These are phyloP conservation scores for Channa striata DNA, from an alignment of 2,797 vertebrate species.

Conservation along the genomic window DNA sequence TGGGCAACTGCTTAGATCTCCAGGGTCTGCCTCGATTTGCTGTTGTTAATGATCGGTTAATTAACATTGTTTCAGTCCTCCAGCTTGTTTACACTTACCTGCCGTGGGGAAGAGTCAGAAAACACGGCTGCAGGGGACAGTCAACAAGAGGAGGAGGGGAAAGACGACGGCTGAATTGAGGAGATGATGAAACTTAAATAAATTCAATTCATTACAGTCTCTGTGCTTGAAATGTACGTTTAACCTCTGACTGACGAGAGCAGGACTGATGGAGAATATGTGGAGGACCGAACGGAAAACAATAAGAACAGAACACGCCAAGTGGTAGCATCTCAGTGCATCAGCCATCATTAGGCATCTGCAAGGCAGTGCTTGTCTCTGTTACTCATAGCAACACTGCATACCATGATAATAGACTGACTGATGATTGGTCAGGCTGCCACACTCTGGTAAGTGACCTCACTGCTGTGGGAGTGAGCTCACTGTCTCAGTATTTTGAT, in stretches of 20 bases:
- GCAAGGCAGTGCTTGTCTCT: conserved; percentile 67
- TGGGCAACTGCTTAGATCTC: conserved; percentile 78
- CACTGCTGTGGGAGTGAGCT: conserved; percentile 78
- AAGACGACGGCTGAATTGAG: conserved; percentile 1
- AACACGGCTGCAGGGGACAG: conserved; percentile 74
- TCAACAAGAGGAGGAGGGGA: conserved; percentile 58
- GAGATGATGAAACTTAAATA: conserved; percentile 18
- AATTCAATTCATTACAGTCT: conserved; percentile 6
- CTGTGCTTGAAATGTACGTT: conserved; percentile 5
- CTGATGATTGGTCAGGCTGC: conserved; percentile 80
- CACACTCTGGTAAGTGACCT: conserved; percentile 79
- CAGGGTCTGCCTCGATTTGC: conserved; percentile 71
- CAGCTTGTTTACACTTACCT: conserved; percentile 74
- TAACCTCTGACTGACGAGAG: not conserved
- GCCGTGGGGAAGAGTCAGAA: conserved; percentile 67
- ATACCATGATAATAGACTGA: conserved; percentile 80
- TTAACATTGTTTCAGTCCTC: conserved; percentile 81
- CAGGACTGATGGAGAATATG: not conserved
- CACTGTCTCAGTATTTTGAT: conserved; percentile 81
- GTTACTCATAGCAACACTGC: conserved; percentile 85
- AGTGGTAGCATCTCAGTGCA: conserved; percentile 60
- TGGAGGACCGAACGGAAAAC: conserved; percentile 1
- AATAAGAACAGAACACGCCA: conserved; percentile 29
- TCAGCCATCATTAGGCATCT: conserved; percentile 68
- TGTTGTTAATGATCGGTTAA: conserved; percentile 80